Base-by-base conservation (phyloP, 2,888 invertebrate genomes). In the Ptychoptera contaminata region DNA sequence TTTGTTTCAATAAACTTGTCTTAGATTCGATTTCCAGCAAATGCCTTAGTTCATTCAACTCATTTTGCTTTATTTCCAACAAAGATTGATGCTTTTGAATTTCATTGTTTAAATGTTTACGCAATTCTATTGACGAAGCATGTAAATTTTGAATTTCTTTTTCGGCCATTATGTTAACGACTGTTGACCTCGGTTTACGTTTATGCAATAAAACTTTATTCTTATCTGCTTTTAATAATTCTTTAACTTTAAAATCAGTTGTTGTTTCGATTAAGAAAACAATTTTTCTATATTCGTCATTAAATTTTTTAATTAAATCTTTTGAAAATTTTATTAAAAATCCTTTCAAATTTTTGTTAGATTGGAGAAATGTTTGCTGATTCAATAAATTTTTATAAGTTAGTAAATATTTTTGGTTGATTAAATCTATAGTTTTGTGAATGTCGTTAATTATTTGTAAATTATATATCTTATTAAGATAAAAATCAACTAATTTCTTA, bases 271-370 rank as follows among this genome's bases (percentile, higher is more conserved):
- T 32, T 36, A 32, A 12, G 16, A 16, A 23, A 30, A 42, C 23
- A 31, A 12, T 42, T 34, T 42, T 42, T 16, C 23, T 42, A 42
- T 42, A 36, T 42, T 23, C 23, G 15, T 32, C 31, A 42, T 34
- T 31, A 12, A 29, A 29, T 30, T 41, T 12, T 42, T 34, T 42
- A 42, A 36, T 43, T 37, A 37, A 36, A 36, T 14, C 12, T 36
- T 36, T 12, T 8, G 12, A 14, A 5, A 12, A 8, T 36, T 36
- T n/a, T 2, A 12, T 12, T 12, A 36, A 43, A 30, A 31, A 42
- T 42, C 32, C 23, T 32, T 23, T 42, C 7, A 23, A 5, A 16
- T 23, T 23, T 36, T 42, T 12, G 23, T 42, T 14, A 9, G n/a
- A 8, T 32, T 32, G 32, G 5, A 36, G 4, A 12, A 11, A 12